Evolutionary conservation across 2,888 invertebrate species (phyloP).

Genomic region (Drosophila mayaguana): DNA sequence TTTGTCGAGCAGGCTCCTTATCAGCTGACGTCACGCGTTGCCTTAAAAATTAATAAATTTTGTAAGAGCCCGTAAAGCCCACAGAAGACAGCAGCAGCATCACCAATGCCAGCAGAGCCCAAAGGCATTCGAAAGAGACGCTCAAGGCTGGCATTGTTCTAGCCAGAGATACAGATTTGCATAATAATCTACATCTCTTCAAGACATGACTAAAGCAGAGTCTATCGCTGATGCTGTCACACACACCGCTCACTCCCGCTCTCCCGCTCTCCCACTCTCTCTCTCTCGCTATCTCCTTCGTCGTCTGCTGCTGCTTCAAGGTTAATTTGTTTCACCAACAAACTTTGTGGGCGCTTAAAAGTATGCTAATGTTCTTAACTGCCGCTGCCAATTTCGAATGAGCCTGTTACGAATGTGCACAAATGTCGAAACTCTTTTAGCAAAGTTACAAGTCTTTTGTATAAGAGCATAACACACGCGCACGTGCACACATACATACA

Average conservation of each 20-base stretch:
- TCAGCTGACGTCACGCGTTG: slow-evolving; percentile 65
- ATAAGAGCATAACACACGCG: slow-evolving; percentile 38
- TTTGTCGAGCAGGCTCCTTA: slow-evolving; percentile 60
- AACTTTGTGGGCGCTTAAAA: slow-evolving; percentile 60
- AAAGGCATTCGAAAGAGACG: slow-evolving; percentile 2
- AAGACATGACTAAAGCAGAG: slow-evolving; percentile 14
- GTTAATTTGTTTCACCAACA: slow-evolving; percentile 72
- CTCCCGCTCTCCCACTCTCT: background rate
- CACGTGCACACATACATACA: background rate
- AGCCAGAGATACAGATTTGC: slow-evolving; percentile 61
- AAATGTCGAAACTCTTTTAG: slow-evolving; percentile 65
- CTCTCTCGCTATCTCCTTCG: too few species aligned
- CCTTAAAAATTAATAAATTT: slow-evolving; percentile 73
- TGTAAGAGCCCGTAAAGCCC: slow-evolving; percentile 5
- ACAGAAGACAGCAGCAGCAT: background rate
- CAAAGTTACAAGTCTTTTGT: slow-evolving; percentile 64
- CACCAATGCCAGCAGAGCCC: background rate
- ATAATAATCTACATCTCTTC: slow-evolving; percentile 64
- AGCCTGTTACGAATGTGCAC: slow-evolving; percentile 36
- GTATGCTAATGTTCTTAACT: slow-evolving; percentile 69
- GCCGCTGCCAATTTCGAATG: slow-evolving; percentile 46
- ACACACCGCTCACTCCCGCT: background rate
- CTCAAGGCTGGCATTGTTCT: slow-evolving; percentile 54
- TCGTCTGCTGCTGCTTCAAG: slow-evolving; percentile 54
- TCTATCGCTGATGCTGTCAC: slow-evolving; percentile 16